Base-by-base conservation (phyloP, 2,797 vertebrate genomes). In the Diceros bicornis region DNA sequence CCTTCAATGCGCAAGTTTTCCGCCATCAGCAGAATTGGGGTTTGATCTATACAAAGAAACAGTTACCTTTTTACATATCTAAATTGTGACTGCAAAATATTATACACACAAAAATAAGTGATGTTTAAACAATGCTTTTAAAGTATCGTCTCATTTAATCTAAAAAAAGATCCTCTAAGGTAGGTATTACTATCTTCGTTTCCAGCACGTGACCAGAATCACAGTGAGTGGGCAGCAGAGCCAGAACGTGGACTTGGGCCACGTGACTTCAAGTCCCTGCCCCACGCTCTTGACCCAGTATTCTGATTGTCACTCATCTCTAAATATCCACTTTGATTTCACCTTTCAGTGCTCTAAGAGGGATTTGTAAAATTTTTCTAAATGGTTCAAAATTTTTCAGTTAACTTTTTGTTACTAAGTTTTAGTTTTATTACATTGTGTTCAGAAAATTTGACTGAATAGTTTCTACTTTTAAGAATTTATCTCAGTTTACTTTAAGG, bases 41-140 rank as follows among this genome's bases (percentile, higher is more conserved):
- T 21, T 89, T 79, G 37, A 59, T 59, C 81, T 86, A 12, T n/a
- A 57, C 17, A 84, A 90, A 88, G 68, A 82, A 92, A 85, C 10
- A 82, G 61, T 44, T 62, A 52, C 52, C 23, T 72, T 79, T 72
- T 84, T 71, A 89, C 29, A 47, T 20, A 71, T 84, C 57, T 78
- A 77, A 92, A 94, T 50, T 64, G 62, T 79, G 78, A 79, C 64
- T 29, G 0, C 27, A n/a, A 89, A 66, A 92, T 89, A 84, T 13
- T 23, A 71, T 32, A 74, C 20, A 75, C 14, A 32, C 41, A 69
- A 64, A 91, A 75, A 87, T 75, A 61, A 21, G 10, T 61, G 59
- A 59, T 29, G 23, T 77, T 71, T 71, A 92, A 83, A 85, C 66
- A 55, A 21, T 27, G 34, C 17, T 87, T 82, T 90, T 75, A 37